Evolutionary conservation across 2,797 vertebrate genomes (phyloP).

Genomic region (Sebastes reedi): DNA sequence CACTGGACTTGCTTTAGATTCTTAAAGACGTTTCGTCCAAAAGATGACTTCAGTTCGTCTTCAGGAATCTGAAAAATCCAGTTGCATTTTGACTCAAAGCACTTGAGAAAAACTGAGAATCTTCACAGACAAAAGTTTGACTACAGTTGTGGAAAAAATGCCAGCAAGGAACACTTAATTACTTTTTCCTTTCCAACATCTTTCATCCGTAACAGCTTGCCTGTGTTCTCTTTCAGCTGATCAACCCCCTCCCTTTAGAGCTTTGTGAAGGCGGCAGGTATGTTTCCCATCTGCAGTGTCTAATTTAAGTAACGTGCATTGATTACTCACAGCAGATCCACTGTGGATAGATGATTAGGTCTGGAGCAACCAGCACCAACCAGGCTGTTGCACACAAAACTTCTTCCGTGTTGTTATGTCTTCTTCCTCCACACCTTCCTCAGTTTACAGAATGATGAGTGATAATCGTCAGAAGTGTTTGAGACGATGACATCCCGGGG

Average conservation of each 20-base stretch:
- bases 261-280: slow-evolving; percentile 44
- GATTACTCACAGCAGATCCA: slow-evolving; percentile 34
- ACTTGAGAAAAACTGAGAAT: not conserved
- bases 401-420: not conserved
- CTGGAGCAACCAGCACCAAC: not conserved
- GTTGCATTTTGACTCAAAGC: not conserved
- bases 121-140: slow-evolving; percentile 8
- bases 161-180: slow-evolving; percentile 10
- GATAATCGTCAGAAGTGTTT: not conserved
- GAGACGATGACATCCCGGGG: not conserved
- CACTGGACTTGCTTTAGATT: not conserved
- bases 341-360: slow-evolving; percentile 23
- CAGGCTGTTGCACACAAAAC: not conserved
- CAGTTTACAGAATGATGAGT: not conserved
- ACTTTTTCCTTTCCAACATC: slow-evolving; percentile 4
- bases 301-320: slow-evolving; percentile 34
- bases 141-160: not conserved
- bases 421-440: not conserved
- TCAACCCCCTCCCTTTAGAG: slow-evolving; percentile 50
- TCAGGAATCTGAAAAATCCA: not conserved
- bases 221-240: slow-evolving; percentile 11
- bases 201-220: slow-evolving; percentile 43
- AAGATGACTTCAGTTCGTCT: not conserved
- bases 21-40: not conserved
- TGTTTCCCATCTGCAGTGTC: slow-evolving; percentile 52